Percentiles rank a stretch among this genome's conserved stretches.
These are phyloP conservation scores for Harpagifer antarcticus DNA, from an alignment of 2,797 vertebrate species.

Conservation along the genomic window DNA sequence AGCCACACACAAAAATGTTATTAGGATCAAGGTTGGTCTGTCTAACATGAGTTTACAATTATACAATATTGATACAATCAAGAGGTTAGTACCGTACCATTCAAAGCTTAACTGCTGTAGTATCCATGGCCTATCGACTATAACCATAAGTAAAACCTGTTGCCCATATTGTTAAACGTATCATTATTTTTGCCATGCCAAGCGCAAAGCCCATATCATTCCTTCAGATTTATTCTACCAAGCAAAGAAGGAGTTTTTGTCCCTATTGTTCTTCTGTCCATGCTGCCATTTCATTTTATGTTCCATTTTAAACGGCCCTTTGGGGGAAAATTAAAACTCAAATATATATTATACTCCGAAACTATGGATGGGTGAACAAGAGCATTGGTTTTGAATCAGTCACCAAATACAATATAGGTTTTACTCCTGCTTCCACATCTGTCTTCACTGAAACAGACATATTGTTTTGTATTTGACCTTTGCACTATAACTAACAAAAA, in stretches of 20 bases:
- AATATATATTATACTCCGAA: background rate
- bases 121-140: too few relatives aligned
- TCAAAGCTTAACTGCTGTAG: too few relatives aligned
- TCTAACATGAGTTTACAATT: too few relatives aligned
- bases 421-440: background rate
- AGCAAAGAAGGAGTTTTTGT: background rate
- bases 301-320: slow-evolving; percentile 1
- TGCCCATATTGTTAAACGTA: too few relatives aligned
- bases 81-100: too few relatives aligned
- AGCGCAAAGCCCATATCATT: background rate
- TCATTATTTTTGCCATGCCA: too few relatives aligned
- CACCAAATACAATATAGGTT: background rate
- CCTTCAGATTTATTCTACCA: background rate
- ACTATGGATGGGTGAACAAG: background rate
- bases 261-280: background rate
- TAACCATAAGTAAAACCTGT: too few relatives aligned
- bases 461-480: background rate
- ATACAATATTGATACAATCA: too few relatives aligned
- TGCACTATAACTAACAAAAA: background rate
- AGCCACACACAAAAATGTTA: too few relatives aligned
- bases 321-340: background rate
- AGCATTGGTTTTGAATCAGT: background rate
- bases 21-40: too few relatives aligned
- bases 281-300: background rate
- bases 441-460: background rate